Conservation (phyloP, 2,113 vertebrate genomes). For the Atrichornis clamosus region DNA sequence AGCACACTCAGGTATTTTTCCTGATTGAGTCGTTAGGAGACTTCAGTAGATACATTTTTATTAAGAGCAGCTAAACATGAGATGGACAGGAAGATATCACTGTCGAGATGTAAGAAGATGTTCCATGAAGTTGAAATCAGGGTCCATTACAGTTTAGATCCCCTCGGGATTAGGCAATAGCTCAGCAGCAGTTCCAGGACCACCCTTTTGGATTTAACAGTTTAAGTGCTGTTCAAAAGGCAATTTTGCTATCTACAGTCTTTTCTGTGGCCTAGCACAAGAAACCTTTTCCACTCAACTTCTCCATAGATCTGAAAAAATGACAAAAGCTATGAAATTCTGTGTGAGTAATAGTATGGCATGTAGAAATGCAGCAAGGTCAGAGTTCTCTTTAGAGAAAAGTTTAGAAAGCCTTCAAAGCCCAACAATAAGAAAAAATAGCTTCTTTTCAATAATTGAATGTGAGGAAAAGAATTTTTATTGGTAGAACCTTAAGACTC, state of each 20-base stretch:
- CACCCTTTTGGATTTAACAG: not conserved
- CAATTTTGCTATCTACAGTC: fast-evolving
- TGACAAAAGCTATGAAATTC: not conserved
- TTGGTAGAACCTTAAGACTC: not conserved
- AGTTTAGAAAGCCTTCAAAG: not conserved
- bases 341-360: not conserved
- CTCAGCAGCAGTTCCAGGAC: not conserved
- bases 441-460: not conserved
- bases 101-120: not conserved
- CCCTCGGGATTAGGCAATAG: not conserved
- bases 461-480: not conserved
- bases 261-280: not conserved
- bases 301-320: not conserved
- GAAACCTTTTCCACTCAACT: not conserved
- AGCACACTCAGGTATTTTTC: not conserved
- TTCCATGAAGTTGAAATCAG: not conserved
- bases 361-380: not conserved
- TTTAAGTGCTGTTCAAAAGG: not conserved
- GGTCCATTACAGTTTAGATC: not conserved
- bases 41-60: not conserved
- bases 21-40: not conserved
- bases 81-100: not conserved
- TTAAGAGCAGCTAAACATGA: not conserved
- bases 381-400: not conserved
- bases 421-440: not conserved